Base-by-base conservation (phyloP, 2,113 vertebrate species). In the Damaliscus lunatus region DNA sequence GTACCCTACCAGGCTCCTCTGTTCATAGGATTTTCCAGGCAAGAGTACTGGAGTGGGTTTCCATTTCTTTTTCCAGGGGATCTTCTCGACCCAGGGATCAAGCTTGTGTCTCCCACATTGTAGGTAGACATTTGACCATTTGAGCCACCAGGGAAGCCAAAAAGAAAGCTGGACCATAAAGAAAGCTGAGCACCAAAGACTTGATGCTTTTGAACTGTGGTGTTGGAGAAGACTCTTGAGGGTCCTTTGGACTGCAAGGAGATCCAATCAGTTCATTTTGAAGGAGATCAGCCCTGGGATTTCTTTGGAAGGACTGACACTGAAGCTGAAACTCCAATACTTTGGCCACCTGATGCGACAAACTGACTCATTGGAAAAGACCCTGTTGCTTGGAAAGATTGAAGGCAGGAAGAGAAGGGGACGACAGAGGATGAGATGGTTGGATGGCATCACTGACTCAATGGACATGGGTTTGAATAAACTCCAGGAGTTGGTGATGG, bases 41-140 rank as follows among this genome's bases (percentile, higher is more conserved):
- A 36, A 36, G n/a, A 71, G 9, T 21, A 36, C 64, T 71, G 64
- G 64, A 71, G 64, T 21, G 64, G n/a, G 64, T 36, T 71, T n/a
- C 17, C 64, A 21, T 36, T 71, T 36, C n/a, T 71, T 71, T 67
- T 71, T 21, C n/a, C n/a, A 71, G 64, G n/a, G 64, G 4, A 71
- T 71, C 17, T 21, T 36, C 64, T 36, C 1, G 2, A 71, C n/a
- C 4, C 64, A 71, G 17, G 17, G 64, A 71, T 71, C 17, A 71
- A 71, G 36, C 9, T 36, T 1, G 0, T 4, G 64, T 36, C n/a
- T 71, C n/a, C 64, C 2, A 0, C 9, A 21, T 71, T 71, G 19
- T 71, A 36, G n/a, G n/a, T n/a, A 71, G 9, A 71, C 64, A 21
- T 17, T 19, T 10, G 5, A 71, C 17, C 0, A 0, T 36, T 17